Evolutionary conservation across 2,888 invertebrate species (phyloP), one percentile per base, ranked within the genome.

Genomic region (Andrena marginata): DNA sequence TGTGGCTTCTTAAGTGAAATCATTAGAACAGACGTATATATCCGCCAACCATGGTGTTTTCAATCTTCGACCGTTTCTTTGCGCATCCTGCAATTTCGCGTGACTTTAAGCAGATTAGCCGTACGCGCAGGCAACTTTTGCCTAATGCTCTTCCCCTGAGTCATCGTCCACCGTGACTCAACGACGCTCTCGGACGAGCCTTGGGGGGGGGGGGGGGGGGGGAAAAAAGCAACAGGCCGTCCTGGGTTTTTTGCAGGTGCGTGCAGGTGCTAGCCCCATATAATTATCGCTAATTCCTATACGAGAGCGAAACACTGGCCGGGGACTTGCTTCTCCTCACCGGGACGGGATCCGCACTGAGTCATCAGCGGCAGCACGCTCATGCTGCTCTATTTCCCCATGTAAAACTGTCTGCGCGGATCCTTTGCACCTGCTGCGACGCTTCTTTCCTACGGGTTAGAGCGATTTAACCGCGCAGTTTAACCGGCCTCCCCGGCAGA

Each of bases 201-300:
- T 42, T 16, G 42, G 0, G 73, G 60, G n/a, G n/a, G n/a, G n/a
- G n/a, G n/a, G n/a, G n/a, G n/a, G n/a, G n/a, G n/a, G n/a, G n/a
- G n/a, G n/a, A n/a, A 75, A 85, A 75, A 67, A 87, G 64, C 70
- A 77, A 56, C 62, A 71, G 70, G 75, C 68, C 72, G 77, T 80
- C 49, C 72, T 42, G 79, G 71, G 87, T 87, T 89, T 89, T 87
- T 84, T 87, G 87, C 88, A 80, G 67, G 84, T 80, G 89, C 85
- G 81, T 86, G 89, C 89, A 88, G 87, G 84, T 90, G 87, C 88
- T 85, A 82, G 86, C 72, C 78, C 83, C 79, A 80, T 85, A 87
- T 90, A 87, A 90, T 89, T 88, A 87, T 87, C 79, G 84, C 85
- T 88, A 89, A 88, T 90, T 89, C 80, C 85, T 89, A 73, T 82